These are phyloP conservation scores for Phoebastria nigripes DNA, from an alignment of 2,797 vertebrate genomes.

Conservation along the genomic window DNA sequence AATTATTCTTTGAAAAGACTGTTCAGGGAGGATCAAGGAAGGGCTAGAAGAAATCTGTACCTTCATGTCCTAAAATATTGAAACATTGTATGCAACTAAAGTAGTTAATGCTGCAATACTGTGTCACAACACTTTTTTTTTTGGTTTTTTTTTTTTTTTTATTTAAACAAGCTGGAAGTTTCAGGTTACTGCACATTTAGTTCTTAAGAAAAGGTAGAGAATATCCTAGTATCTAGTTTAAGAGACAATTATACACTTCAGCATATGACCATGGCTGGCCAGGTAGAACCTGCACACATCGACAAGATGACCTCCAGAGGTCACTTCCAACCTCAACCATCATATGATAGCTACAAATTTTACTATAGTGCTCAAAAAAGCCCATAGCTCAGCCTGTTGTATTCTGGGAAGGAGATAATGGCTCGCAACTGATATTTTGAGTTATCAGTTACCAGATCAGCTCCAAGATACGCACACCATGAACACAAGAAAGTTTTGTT, in stretches of 20 bases:
- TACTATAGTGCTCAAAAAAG: neutral
- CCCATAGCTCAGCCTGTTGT: neutral
- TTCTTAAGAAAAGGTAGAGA: neutral
- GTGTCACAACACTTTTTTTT: neutral
- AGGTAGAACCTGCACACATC: neutral
- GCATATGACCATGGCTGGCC: neutral
- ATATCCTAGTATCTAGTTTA: neutral
- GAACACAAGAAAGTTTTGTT: conserved; percentile 35
- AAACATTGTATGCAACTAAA: neutral
- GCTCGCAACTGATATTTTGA: neutral
- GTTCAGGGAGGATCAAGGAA: neutral
- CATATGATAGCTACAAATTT: neutral
- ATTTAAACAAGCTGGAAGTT: neutral
- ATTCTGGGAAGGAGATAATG: neutral
- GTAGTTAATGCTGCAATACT: neutral
- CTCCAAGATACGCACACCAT: neutral
- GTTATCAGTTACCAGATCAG: conserved; percentile 38
- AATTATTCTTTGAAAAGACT: neutral
- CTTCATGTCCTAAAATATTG: neutral
- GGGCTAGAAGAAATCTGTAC: neutral
- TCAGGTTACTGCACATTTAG: rapidly evolving
- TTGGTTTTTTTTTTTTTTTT: neutral
- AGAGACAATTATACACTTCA: neutral
- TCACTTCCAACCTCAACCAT: neutral
- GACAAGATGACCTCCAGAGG: neutral